Percentiles rank a stretch among this genome's conserved stretches.
These are phyloP conservation scores for Nothocercus julius DNA, from an alignment of 2,113 vertebrate species.

Conservation along the genomic window DNA sequence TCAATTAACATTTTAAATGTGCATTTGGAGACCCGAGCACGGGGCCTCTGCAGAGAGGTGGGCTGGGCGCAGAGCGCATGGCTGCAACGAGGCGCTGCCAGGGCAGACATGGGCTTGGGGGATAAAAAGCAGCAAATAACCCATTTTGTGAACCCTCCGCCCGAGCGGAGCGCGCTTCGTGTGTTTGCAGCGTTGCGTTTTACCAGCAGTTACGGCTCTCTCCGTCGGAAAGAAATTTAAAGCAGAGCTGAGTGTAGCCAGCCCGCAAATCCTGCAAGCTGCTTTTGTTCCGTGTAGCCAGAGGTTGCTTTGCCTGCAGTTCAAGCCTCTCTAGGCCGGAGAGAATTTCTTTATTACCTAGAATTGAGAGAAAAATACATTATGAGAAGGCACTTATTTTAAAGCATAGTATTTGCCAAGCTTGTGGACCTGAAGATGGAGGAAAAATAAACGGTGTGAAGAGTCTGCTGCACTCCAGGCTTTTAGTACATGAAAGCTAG, in stretches of 20 bases:
- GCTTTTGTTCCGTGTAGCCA: not conserved
- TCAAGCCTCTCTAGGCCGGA: not conserved
- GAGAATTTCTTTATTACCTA: not conserved
- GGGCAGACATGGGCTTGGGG: constrained; percentile 21
- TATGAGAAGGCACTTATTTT: not conserved
- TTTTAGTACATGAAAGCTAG: not conserved
- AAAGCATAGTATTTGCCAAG: not conserved
- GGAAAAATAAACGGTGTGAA: not conserved
- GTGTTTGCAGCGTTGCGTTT: constrained; percentile 7
- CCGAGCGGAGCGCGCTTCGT: not conserved
- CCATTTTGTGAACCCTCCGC: not conserved
- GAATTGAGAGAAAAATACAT: not conserved
- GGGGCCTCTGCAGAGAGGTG: not conserved
- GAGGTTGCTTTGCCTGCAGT: not conserved
- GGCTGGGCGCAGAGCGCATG: not conserved
- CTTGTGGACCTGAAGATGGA: not conserved
- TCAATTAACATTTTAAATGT: constrained; percentile 66
- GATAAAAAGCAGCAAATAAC: constrained; percentile 31
- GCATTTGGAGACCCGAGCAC: not conserved
- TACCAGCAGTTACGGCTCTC: constrained; percentile 10
- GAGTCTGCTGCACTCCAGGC: not conserved
- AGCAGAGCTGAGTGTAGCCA: not conserved
- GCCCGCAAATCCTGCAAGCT: not conserved
- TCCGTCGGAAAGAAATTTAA: not conserved
- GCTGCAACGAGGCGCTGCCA: not conserved